Evolutionary conservation across 2,888 invertebrate genomes (phyloP).

Genomic region (Parasteatoda lunata): DNA sequence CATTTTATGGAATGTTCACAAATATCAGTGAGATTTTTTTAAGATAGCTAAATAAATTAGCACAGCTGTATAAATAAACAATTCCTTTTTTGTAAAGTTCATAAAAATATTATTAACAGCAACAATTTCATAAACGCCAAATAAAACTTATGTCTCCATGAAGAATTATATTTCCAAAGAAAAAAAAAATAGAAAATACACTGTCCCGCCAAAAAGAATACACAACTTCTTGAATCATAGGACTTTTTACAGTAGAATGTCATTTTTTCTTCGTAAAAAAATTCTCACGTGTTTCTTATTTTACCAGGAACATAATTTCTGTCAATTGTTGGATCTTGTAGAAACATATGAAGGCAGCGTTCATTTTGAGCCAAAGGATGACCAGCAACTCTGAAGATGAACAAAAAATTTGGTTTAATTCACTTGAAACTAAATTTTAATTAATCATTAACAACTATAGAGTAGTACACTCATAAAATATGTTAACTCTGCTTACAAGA

Average conservation of each 20-base stretch:
- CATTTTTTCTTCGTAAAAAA: background rate
- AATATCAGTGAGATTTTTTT: background rate
- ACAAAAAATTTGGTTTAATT: too few species aligned
- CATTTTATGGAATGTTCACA: slow-evolving; percentile 34
- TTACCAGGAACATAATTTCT: slow-evolving; percentile 99
- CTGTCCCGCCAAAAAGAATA: slow-evolving; percentile 49
- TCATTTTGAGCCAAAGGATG: slow-evolving; percentile 79
- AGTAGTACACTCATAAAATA: too few species aligned
- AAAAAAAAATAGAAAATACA: slow-evolving; percentile 24
- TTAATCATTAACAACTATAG: too few species aligned
- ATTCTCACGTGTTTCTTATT: slow-evolving; percentile 87
- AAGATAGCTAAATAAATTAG: background rate
- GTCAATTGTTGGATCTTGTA: slow-evolving; percentile 97
- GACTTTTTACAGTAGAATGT: slow-evolving; percentile 28
- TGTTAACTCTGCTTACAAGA: too few species aligned
- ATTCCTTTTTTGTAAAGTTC: slow-evolving; percentile 16
- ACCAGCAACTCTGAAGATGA: slow-evolving; percentile 77
- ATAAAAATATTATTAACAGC: slow-evolving; percentile 44
- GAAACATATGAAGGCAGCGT: slow-evolving; percentile 97
- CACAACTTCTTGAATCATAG: slow-evolving; percentile 37
- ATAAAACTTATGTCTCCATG: slow-evolving; percentile 26
- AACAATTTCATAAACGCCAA: slow-evolving; percentile 35
- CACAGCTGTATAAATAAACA: slow-evolving; percentile 30
- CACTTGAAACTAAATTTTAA: too few species aligned
- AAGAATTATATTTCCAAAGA: slow-evolving; percentile 21